Conservation (phyloP, 2,797 vertebrate genomes). For the Mastacembelus armatus region DNA sequence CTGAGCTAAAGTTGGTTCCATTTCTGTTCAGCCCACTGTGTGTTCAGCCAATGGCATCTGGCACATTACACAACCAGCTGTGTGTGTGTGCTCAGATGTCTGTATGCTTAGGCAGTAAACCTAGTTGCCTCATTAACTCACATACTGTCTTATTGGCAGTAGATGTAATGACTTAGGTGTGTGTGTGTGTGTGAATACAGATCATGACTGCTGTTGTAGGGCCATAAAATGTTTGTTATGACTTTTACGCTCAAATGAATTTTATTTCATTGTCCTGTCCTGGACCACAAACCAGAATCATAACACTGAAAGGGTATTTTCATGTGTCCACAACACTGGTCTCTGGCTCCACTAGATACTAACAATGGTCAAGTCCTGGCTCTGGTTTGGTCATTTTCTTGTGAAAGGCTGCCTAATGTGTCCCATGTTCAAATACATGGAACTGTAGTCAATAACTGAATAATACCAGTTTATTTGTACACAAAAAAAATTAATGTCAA, state of each 20-base stretch:
- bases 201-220: constrained; percentile 42
- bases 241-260: constrained; percentile 61
- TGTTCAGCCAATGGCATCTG: constrained; percentile 64
- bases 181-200: constrained; percentile 35
- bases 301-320: constrained; percentile 14
- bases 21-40: constrained; percentile 50
- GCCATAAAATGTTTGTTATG: constrained; percentile 59
- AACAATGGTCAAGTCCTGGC: not conserved
- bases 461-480: no score
- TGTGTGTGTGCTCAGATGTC: constrained; percentile 42
- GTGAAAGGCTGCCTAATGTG: no score
- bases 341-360: not conserved
- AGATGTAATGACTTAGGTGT: constrained; percentile 52
- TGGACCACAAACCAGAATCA: constrained; percentile 46
- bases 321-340: constrained; percentile 15
- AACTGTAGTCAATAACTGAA: no score
- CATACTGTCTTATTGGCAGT: constrained; percentile 40
- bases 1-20: constrained; percentile 53
- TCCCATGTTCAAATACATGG: not conserved
- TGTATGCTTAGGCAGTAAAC: constrained; percentile 57
- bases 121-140: constrained; percentile 64
- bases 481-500: no score
- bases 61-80: constrained; percentile 60
- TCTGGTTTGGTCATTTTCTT: no score
- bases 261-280: constrained; percentile 53